phyloP scores from a whole-genome alignment of 1,140 invertebrate species.

The Dinothrombium tinctorium region DNA sequence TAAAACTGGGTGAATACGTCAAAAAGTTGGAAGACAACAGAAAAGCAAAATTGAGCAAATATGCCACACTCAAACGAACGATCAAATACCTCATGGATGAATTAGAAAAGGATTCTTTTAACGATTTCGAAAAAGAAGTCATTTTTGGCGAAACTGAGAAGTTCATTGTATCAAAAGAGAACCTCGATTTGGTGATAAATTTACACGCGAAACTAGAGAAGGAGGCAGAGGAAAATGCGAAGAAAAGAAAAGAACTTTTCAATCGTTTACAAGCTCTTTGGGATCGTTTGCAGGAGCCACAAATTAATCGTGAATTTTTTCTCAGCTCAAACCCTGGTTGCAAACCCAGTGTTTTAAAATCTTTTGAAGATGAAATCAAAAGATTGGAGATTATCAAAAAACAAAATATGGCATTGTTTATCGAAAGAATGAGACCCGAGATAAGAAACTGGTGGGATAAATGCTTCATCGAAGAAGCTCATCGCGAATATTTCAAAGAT shows the following conservation, averaged over 20 bases:
- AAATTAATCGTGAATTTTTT: slow-evolving; percentile 26
- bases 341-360: slow-evolving; percentile 20
- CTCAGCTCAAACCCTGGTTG: slow-evolving; percentile 11
- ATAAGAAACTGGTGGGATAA: slow-evolving; percentile 42
- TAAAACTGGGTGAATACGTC: slow-evolving; percentile 4
- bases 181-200: not conserved
- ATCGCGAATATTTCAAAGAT: slow-evolving; percentile 34
- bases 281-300: slow-evolving; percentile 33
- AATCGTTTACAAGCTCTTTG: slow-evolving; percentile 27
- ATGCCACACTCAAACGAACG: slow-evolving; percentile 14
- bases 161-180: not conserved
- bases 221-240: not conserved
- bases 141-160: not conserved
- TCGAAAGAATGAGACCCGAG: slow-evolving; percentile 38
- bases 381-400: slow-evolving; percentile 34
- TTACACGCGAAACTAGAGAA: not conserved
- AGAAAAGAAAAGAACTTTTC: not conserved
- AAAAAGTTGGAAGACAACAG: slow-evolving; percentile 4
- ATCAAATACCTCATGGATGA: slow-evolving; percentile 9
- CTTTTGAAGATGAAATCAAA: slow-evolving; percentile 31
- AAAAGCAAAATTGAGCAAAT: slow-evolving; percentile 18
- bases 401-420: slow-evolving; percentile 39
- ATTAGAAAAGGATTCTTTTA: not conserved
- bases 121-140: not conserved
- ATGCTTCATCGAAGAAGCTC: slow-evolving; percentile 33